These are phyloP conservation scores for Hyposoter dolosus DNA, from an alignment of 2,888 invertebrate species.

Conservation along the genomic window DNA sequence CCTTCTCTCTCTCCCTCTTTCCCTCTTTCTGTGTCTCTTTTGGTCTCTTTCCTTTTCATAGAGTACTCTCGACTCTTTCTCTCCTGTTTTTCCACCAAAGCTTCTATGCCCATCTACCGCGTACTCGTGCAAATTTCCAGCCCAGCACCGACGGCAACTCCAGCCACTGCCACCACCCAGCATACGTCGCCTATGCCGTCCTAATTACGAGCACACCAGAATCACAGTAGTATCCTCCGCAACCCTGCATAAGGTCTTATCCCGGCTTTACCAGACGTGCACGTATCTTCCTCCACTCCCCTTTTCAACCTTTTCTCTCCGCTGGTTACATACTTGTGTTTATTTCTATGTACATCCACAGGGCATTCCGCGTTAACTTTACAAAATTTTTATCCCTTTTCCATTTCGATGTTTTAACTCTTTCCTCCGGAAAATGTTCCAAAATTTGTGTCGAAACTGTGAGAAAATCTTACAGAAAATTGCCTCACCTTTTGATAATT, in stretches of 20 bases:
- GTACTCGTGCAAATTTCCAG: constrained; percentile 65
- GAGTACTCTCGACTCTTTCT: constrained; percentile 18
- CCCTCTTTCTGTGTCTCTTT: not conserved
- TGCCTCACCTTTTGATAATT: too few species aligned
- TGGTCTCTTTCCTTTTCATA: constrained; percentile 11
- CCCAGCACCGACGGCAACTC: constrained; percentile 48
- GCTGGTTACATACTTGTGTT: constrained; percentile 1
- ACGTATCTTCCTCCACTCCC: constrained; percentile 31
- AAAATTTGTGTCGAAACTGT: too few species aligned
- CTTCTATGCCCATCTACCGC: constrained; percentile 45
- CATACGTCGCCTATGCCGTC: constrained; percentile 46
- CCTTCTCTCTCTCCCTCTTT: constrained; percentile 29
- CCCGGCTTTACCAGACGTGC: constrained; percentile 65
- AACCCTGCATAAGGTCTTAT: constrained; percentile 64
- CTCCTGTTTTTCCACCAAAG: constrained; percentile 57
- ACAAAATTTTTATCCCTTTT: not conserved
- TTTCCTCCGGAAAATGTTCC: too few species aligned
- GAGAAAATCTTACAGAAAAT: too few species aligned
- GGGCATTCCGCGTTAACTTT: not conserved
- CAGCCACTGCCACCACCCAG: constrained; percentile 43
- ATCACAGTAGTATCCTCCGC: constrained; percentile 50
- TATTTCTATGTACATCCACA: not conserved
- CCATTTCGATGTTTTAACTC: not conserved
- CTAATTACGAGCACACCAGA: constrained; percentile 65
- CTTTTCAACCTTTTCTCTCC: constrained; percentile 12